A percentile compares a stretch with the other conserved stretches of the same genome.
Evolutionary conservation across 2,113 vertebrate species (phyloP).

Genomic region (Apodemus sylvaticus): DNA sequence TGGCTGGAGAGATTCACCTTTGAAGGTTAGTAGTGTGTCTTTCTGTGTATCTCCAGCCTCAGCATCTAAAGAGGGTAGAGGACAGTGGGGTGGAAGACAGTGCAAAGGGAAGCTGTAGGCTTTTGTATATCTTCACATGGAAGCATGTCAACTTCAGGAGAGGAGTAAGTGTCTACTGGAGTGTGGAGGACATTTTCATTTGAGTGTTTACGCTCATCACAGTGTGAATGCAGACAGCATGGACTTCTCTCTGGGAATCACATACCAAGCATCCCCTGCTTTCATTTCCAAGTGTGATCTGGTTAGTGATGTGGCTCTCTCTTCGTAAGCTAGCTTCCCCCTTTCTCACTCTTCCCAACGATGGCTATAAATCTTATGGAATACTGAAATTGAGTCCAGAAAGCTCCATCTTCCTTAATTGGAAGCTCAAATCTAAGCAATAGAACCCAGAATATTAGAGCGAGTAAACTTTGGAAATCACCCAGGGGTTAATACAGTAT

Average conservation of each 20-base stretch:
- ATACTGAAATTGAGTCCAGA: neutral
- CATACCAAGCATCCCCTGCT: neutral
- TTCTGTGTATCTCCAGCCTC: neutral
- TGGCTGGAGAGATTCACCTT: constrained; percentile 97
- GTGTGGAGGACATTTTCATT: neutral
- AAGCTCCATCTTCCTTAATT: neutral
- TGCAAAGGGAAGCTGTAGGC: neutral
- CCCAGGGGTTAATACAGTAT: neutral
- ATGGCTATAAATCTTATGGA: neutral
- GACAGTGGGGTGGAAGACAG: no score
- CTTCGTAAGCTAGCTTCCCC: neutral
- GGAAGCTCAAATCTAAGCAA: constrained; percentile 30
- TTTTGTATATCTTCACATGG: neutral
- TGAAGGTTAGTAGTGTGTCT: constrained; percentile 89
- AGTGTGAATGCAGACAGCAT: neutral
- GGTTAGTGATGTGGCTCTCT: neutral
- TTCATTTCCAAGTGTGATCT: neutral
- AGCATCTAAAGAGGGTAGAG: neutral
- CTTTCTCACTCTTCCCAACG: neutral
- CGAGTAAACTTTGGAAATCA: constrained; percentile 7
- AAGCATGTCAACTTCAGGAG: neutral
- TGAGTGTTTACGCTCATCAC: neutral
- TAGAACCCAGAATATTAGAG: constrained; percentile 2
- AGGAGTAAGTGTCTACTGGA: neutral
- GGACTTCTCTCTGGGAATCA: neutral